Percentiles rank a stretch among this genome's conserved stretches.
These are phyloP conservation scores for Cyclura pinguis DNA, from an alignment of 2,797 vertebrate species.

Conservation along the genomic window DNA sequence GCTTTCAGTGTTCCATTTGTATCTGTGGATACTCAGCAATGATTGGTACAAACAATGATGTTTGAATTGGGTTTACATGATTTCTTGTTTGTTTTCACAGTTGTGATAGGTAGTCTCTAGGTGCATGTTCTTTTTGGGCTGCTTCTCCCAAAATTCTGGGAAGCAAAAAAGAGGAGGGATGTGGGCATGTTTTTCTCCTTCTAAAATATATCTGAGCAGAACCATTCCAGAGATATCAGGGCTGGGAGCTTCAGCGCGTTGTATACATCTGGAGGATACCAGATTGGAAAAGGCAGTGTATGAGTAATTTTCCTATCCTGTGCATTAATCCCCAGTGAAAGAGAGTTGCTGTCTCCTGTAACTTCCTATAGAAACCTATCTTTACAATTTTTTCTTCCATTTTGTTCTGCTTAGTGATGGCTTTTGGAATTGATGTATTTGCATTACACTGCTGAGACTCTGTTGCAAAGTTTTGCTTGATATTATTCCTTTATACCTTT, in stretches of 20 bases:
- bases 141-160: not conserved
- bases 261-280: not conserved
- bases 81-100: not conserved
- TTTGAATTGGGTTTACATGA: too few species aligned
- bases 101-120: not conserved
- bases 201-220: not conserved
- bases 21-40: too few species aligned
- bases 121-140: not conserved
- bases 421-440: not conserved
- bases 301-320: not conserved
- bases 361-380: not conserved
- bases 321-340: not conserved
- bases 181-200: not conserved
- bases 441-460: not conserved
- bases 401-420: not conserved
- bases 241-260: not conserved
- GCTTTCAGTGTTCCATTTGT: not conserved
- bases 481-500: not conserved
- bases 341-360: not conserved
- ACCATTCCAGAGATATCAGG: not conserved
- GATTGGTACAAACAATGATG: not conserved
- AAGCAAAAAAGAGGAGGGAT: not conserved
- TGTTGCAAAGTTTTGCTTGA: not conserved
- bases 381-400: not conserved
- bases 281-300: not conserved